Base-by-base conservation (phyloP, 2,113 vertebrate genomes). In the Cyanoramphus novaezelandiae region DNA sequence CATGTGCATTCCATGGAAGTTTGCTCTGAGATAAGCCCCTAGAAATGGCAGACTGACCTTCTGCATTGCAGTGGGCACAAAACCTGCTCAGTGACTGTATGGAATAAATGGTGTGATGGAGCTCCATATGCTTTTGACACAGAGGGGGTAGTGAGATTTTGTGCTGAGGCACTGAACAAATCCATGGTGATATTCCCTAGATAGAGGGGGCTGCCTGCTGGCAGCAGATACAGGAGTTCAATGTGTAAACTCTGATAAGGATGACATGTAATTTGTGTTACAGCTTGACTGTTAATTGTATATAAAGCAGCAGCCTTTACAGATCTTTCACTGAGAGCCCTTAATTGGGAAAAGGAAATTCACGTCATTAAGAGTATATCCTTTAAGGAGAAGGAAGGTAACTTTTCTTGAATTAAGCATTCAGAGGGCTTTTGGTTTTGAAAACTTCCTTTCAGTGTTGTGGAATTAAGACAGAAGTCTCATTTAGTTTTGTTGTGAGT, bases 181-280 rank as follows among this genome's bases (percentile, higher is more conserved):
- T 98, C 96, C 97, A 96, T 91, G 92, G 94, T 68, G 80, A 55
- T 97, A 97, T 98, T 98, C 98, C 97, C 97, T 90, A 74, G 93
- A 68, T 44, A 90, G 88, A 88, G 95, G 83, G 95, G 50, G 86
- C 97, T 98, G 97, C 96, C 98, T 98, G 97, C 97, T 98, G 97
- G 97, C 97, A 96, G 87, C 86, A 97, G 98, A 98, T 98, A 98
- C n/a, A 98, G 94, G 88, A 96, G 90, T 98, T 97, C 98, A 98
- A 98, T 98, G 98, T 98, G 98, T 98, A 96, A 96, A 92, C 91
- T 96, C 98, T 98, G 98, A 98, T 98, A 98, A 98, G 97, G 97
- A 75, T 98, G 98, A 96, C 97, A 92, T 94, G 94, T 97, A 96
- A 98, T 98, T 98, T 98, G 97, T 98, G 97, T 97, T 97, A 96